Conservation (phyloP, 2,888 invertebrate species). For the Pemphredon lugubris region DNA sequence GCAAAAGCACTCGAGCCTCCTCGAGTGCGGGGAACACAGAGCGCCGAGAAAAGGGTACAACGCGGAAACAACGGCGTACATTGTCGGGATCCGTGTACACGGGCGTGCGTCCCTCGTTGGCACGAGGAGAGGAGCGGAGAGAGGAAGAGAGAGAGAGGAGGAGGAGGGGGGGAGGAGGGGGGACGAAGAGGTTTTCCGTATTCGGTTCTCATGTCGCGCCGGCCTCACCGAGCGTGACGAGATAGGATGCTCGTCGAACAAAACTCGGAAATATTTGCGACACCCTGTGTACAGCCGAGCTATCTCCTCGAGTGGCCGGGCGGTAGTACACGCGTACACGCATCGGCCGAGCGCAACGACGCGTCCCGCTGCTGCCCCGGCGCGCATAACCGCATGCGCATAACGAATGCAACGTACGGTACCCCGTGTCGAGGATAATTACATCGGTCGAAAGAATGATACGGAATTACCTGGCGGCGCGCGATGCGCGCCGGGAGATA, state of each 20-base stretch:
- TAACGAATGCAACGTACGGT: conserved; percentile 67
- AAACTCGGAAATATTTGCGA: conserved; percentile 75
- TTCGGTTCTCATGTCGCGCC: conserved; percentile 67
- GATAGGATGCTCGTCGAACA: conserved; percentile 67
- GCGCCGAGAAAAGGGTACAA: conserved; percentile 58
- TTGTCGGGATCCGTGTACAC: conserved; percentile 72
- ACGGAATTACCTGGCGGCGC: conserved; percentile 61
- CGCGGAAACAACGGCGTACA: conserved; percentile 75
- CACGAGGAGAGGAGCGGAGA: conserved; percentile 24
- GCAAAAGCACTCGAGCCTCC: conserved; percentile 36
- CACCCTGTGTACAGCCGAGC: conserved; percentile 37
- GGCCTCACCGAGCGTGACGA: conserved; percentile 66
- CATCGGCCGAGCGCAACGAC: conserved; percentile 46
- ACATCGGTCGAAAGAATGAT: conserved; percentile 68
- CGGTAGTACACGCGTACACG: conserved; percentile 32
- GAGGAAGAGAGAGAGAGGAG: no score
- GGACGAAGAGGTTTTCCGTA: conserved; percentile 59
- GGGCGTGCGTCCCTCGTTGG: conserved; percentile 62
- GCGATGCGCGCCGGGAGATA: conserved; percentile 61
- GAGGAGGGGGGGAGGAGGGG: conserved; percentile 42
- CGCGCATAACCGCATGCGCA: conserved; percentile 59
- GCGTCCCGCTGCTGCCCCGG: conserved; percentile 23
- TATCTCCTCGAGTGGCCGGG: background rate
- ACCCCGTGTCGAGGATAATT: conserved; percentile 65
- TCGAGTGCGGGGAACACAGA: no score